Evolutionary conservation across 2,888 invertebrate species (phyloP).

Genomic region (Cataglyphis livida): DNA sequence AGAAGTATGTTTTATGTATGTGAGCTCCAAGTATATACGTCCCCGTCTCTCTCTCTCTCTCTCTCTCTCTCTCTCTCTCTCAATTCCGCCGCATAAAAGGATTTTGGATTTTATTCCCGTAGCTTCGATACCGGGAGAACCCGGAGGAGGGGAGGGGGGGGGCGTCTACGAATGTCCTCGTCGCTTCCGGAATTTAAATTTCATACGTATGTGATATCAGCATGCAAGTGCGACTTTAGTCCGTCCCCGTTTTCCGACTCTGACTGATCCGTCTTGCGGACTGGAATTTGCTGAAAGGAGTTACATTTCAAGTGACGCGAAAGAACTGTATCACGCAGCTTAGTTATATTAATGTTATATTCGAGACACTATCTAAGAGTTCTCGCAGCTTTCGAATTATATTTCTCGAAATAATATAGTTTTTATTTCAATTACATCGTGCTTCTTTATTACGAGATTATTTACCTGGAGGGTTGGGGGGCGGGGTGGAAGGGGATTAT

Average conservation of each 20-base stretch:
- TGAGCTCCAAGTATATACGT: conserved; percentile 57
- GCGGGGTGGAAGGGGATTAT: no score
- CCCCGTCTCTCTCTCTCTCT: conserved; percentile 52
- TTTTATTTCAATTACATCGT: background rate
- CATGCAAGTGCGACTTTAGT: conserved; percentile 83
- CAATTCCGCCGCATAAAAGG: conserved; percentile 75
- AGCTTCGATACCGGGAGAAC: conserved; percentile 67
- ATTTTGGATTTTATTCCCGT: conserved; percentile 77
- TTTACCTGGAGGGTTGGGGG: background rate
- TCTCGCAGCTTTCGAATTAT: background rate
- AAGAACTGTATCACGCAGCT: background rate
- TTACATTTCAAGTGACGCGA: background rate
- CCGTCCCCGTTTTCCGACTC: conserved; percentile 83
- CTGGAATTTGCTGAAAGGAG: conserved; percentile 6
- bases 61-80: conserved; percentile 57
- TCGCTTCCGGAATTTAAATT: conserved; percentile 75
- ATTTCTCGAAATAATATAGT: background rate
- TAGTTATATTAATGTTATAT: background rate
- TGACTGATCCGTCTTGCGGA: conserved; percentile 42
- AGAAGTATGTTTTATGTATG: conserved; percentile 79
- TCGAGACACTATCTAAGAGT: conserved; percentile 10
- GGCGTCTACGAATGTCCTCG: conserved; percentile 62
- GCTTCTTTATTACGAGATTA: background rate
- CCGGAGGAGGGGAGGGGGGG: background rate
- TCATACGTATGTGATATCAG: conserved; percentile 73